A percentile compares a stretch with the other conserved stretches of the same genome.
Evolutionary conservation across 2,888 invertebrate genomes (phyloP).

Genomic region (Cheilosia pagana): DNA sequence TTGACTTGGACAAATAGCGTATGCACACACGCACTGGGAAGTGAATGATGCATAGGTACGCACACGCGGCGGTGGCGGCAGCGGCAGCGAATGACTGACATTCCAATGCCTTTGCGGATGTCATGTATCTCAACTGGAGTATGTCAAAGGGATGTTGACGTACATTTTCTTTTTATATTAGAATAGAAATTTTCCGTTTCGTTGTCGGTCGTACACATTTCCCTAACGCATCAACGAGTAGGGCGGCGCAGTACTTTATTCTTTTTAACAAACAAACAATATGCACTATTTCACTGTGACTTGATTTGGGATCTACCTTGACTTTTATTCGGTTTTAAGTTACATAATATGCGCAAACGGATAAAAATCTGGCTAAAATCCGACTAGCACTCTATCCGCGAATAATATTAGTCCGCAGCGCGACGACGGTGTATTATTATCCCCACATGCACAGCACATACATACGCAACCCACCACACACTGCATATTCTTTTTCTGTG

Average conservation of each 20-base stretch:
- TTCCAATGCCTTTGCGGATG: constrained; percentile 45
- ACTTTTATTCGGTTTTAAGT: constrained; percentile 28
- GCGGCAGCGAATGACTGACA: constrained; percentile 37
- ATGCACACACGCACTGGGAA: constrained; percentile 4
- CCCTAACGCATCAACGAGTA: constrained; percentile 6
- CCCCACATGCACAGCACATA: constrained; percentile 17
- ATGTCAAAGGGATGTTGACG: constrained; percentile 24
- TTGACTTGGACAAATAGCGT: background rate
- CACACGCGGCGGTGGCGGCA: constrained; percentile 39
- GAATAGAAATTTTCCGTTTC: background rate
- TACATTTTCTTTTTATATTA: background rate
- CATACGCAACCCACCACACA: constrained; percentile 18
- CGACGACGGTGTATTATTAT: constrained; percentile 28
- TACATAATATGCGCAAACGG: constrained; percentile 39
- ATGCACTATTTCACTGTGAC: constrained; percentile 15
- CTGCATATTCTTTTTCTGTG: background rate
- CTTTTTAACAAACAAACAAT: background rate
- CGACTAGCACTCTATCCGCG: constrained; percentile 17
- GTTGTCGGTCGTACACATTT: background rate
- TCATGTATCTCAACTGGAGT: constrained; percentile 12
- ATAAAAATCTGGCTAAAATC: constrained; percentile 33
- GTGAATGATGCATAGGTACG: constrained; percentile 28
- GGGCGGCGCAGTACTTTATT: background rate
- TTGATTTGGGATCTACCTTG: constrained; percentile 3
- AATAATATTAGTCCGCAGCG: constrained; percentile 35